Evolutionary conservation across 2,888 invertebrate species (phyloP), one percentile per base, ranked within the genome.

Genomic region (Mimas tiliae): DNA sequence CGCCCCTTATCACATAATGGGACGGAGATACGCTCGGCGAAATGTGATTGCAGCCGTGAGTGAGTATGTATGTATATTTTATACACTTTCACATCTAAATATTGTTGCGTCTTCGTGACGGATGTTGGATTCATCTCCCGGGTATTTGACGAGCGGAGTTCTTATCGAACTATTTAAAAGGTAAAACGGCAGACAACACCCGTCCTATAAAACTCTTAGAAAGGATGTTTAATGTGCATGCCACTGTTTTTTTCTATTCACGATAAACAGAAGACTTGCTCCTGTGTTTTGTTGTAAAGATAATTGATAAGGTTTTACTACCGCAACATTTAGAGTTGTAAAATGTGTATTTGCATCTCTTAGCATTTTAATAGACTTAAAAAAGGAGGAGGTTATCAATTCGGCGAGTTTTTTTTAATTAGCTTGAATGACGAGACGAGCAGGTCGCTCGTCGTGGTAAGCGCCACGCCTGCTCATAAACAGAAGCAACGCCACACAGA

Each of bases 51-150:
- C n/a, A n/a, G n/a, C n/a, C n/a, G n/a, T n/a, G n/a, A n/a, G n/a
- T n/a, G n/a, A n/a, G n/a, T n/a, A n/a, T n/a, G n/a, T n/a, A n/a
- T n/a, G n/a, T n/a, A n/a, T n/a, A n/a, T n/a, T n/a, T 27, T 27
- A 27, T 1, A 27, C 27, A 27, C 2, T 38, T 38, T 2, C 68
- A 66, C 0, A 6, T 85, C 84, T 84, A 77, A 62, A 21, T 1
- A 0, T 77, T 74, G 6, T 2, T 66, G 66, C 19, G 50, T 74
- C 84, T 81, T 70, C 67, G 66, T 33, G 3, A 21, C 72, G 85
- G 90, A 90, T 89, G 90, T 90, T 85, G 87, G 84, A 88, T 90
- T 90, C 91, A 92, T 91, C 92, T 91, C 83, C 79, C 55, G 84
- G 82, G 82, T 84, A 88, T 89, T 86, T 80, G 79, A 74, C 71